These are phyloP conservation scores for Phasia obesa DNA, from an alignment of 2,888 invertebrate species.

Conservation along the genomic window DNA sequence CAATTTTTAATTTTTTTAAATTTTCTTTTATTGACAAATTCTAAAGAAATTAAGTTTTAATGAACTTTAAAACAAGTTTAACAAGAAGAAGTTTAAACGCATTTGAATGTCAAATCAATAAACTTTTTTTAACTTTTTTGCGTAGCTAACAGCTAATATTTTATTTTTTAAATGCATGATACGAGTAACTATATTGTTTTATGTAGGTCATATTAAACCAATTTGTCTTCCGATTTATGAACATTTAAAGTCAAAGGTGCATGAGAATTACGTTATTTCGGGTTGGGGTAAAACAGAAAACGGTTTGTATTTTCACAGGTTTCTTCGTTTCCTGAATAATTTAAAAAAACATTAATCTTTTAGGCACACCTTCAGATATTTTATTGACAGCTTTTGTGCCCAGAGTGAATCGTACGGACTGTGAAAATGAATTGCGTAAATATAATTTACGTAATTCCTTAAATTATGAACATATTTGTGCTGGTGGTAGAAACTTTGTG, in stretches of 20 bases:
- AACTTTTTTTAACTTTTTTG: too few species aligned
- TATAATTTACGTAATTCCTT: conserved; percentile 23
- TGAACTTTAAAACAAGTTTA: too few species aligned
- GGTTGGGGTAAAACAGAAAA: conserved; percentile 78
- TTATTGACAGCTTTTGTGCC: conserved; percentile 46
- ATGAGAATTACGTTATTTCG: conserved; percentile 73
- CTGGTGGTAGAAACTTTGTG: conserved; percentile 73
- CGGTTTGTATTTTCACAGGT: conserved; percentile 65
- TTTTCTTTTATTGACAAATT: too few species aligned
- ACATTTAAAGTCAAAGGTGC: conserved; percentile 64
- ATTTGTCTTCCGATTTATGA: conserved; percentile 76
- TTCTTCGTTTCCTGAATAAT: not conserved
- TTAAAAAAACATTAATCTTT: not conserved
- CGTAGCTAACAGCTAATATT: too few species aligned
- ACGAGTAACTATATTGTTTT: too few species aligned
- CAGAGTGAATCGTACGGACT: conserved; percentile 20
- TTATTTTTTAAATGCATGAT: not conserved
- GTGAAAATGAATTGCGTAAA: conserved; percentile 39
- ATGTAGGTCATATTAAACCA: conserved; percentile 74
- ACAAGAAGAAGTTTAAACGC: too few species aligned
- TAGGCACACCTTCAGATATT: conserved; percentile 54
- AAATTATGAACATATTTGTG: conserved; percentile 56
- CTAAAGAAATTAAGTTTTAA: too few species aligned
- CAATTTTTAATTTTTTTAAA: too few species aligned
- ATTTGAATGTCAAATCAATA: too few species aligned